Conservation (phyloP, 2,888 invertebrate genomes). For the Campoplex nolae region DNA sequence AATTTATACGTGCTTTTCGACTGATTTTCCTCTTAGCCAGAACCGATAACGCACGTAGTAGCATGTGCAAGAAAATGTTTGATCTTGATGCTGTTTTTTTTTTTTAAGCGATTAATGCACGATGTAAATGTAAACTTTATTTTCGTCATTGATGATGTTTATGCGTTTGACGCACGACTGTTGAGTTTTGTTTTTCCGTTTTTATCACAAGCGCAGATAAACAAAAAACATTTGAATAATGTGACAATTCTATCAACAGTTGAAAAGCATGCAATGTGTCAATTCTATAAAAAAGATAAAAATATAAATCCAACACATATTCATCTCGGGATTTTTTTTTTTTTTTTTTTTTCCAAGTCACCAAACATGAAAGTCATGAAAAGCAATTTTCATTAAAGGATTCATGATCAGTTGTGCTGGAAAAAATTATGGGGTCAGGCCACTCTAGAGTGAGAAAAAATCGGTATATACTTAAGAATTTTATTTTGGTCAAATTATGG, state of each 20-base stretch:
- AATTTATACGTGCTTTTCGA: constrained; percentile 25
- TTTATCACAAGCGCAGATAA: neutral
- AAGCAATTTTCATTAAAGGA: neutral
- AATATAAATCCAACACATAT: neutral
- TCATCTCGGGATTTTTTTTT: neutral
- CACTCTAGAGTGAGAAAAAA: too few relatives aligned
- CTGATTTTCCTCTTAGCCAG: neutral
- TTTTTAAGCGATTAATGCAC: neutral
- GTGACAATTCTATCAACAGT: neutral
- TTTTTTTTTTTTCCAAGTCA: neutral
- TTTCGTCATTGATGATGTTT: neutral
- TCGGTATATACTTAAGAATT: too few relatives aligned
- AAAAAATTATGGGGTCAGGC: too few relatives aligned
- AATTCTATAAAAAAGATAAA: neutral
- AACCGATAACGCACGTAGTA: constrained; percentile 28
- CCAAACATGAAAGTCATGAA: neutral
- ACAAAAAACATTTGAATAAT: neutral
- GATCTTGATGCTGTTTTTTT: neutral
- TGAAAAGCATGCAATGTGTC: neutral
- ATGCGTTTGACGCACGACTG: neutral
- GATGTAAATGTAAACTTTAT: neutral
- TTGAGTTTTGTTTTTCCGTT: neutral
- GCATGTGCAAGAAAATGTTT: constrained; percentile 26
- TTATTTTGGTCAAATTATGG: too few relatives aligned
- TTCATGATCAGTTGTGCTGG: too few relatives aligned